These are phyloP conservation scores for Noturus placidus DNA, from an alignment of 2,113 vertebrate species.

Conservation along the genomic window DNA sequence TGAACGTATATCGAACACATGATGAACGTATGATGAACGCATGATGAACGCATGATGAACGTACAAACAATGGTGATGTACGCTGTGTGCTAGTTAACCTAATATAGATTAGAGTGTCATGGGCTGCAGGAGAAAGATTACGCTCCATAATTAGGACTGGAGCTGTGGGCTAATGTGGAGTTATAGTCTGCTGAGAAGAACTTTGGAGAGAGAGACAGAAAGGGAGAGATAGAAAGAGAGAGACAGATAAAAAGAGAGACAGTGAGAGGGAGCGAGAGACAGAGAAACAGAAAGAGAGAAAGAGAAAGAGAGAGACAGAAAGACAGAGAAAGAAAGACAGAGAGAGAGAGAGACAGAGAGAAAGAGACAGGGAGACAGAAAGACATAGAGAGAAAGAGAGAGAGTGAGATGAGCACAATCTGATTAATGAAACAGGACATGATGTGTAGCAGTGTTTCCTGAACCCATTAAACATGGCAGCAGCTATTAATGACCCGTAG, in stretches of 20 bases:
- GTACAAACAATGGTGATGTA: slow-evolving; percentile 16
- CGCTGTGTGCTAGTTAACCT: slow-evolving; percentile 49
- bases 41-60: not conserved
- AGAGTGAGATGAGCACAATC: slow-evolving; percentile 23
- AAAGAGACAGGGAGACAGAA: not conserved
- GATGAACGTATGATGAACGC: too few relatives aligned
- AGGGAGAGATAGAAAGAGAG: not conserved
- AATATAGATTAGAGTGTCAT: slow-evolving; percentile 50
- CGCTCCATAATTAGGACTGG: slow-evolving; percentile 58
- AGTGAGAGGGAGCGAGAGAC: not conserved
- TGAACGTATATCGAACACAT: too few relatives aligned
- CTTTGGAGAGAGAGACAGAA: slow-evolving; percentile 5
- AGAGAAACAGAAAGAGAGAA: too few relatives aligned
- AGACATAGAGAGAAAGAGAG: not conserved
- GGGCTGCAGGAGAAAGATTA: slow-evolving; percentile 45
- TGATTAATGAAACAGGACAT: slow-evolving; percentile 66
- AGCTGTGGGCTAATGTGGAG: slow-evolving; percentile 55
- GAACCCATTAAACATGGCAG: slow-evolving; percentile 65
- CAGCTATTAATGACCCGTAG: slow-evolving; percentile 63
- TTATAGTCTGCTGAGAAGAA: slow-evolving; percentile 22
- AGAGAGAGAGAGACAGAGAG: not conserved
- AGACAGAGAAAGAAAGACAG: not conserved
- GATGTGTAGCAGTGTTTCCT: slow-evolving; percentile 63
- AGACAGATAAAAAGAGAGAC: not conserved
- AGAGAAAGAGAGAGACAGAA: slow-evolving; percentile 22